A percentile compares a stretch with the other conserved stretches of the same genome.
These are phyloP conservation scores for Tachuris rubrigastra DNA, from an alignment of 2,113 vertebrate genomes.

Conservation along the genomic window DNA sequence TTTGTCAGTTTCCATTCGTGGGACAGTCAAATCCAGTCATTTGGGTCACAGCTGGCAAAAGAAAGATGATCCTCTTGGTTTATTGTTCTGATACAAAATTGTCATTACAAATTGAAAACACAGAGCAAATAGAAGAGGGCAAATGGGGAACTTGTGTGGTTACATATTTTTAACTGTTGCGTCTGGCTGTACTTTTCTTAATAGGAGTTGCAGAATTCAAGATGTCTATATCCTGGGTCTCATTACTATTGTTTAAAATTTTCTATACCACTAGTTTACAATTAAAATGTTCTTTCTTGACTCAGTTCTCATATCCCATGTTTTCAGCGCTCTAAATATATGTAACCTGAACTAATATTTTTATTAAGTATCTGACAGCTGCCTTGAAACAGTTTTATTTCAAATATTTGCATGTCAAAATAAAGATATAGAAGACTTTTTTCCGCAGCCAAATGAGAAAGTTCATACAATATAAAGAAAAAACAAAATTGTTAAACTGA, in stretches of 20 bases:
- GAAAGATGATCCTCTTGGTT: slow-evolving; percentile 60
- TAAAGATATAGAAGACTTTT: not conserved
- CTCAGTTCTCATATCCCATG: not conserved
- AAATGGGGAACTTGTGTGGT: slow-evolving; percentile 65
- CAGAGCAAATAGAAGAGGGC: slow-evolving; percentile 63
- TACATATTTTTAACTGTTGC: slow-evolving; percentile 63
- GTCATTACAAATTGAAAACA: slow-evolving; percentile 71
- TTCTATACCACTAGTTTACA: slow-evolving; percentile 29
- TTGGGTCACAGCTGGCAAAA: slow-evolving; percentile 63
- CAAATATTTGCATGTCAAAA: slow-evolving; percentile 26
- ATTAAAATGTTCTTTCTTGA: slow-evolving; percentile 6
- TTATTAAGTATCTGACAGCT: slow-evolving; percentile 3
- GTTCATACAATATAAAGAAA: not conserved
- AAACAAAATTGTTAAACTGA: not conserved
- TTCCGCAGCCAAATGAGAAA: not conserved
- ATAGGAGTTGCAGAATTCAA: slow-evolving; percentile 50
- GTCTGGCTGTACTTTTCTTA: slow-evolving; percentile 55
- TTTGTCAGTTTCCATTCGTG: slow-evolving; percentile 58
- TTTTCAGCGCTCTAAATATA: not conserved
- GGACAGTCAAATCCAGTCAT: slow-evolving; percentile 57
- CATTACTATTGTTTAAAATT: slow-evolving; percentile 62
- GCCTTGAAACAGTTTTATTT: slow-evolving; percentile 15
- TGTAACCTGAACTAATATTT: slow-evolving; percentile 50
- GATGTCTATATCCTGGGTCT: slow-evolving; percentile 52
- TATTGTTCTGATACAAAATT: slow-evolving; percentile 71